Base-by-base conservation (phyloP, 2,888 invertebrate genomes). In the Drosophila kambysellisi region DNA sequence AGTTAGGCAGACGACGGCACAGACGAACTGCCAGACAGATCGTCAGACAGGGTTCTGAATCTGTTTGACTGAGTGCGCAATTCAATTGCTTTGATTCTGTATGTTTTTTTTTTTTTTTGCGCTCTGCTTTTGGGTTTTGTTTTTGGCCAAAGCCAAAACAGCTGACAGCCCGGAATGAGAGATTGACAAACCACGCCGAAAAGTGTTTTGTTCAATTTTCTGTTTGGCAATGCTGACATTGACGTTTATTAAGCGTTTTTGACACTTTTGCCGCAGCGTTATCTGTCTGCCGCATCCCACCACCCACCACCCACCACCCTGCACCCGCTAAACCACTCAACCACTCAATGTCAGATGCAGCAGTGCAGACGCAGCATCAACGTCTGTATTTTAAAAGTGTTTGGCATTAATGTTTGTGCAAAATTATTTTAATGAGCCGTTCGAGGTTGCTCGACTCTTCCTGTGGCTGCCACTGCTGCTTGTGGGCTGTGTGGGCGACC, bases 171-270 rank as follows among this genome's bases (percentile, higher is more conserved):
- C 29, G n/a, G 48, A 8, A 63, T 1, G 51, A 52, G 59, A 65
- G 75, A 75, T 70, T 77, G 77, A 81, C 79, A 69, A 74, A 74
- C 59, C 64, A 59, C 70, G 73, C 35, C 69, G 75, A 70, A 83
- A 78, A 79, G 82, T 88, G 81, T 86, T 86, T 86, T 85, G 88
- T 86, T 86, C 85, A 79, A 79, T 78, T 76, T 69, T 68, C 75
- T 80, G 80, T 80, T 87, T 87, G 84, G 72, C 76, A 87, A 73
- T 82, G 79, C 89, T 87, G 87, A 87, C 87, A 87, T 87, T 88
- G 87, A 88, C 89, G 89, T 88, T 88, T 88, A 89, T 88, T 88
- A 88, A 88, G 87, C 89, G 87, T 81, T 88, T 87, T 84, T 88
- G 87, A 88, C 87, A 87, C 87, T 84, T 88, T 78, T 60, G 74